Base-by-base conservation (phyloP, 2,113 vertebrate species). In the Arvicanthis niloticus region DNA sequence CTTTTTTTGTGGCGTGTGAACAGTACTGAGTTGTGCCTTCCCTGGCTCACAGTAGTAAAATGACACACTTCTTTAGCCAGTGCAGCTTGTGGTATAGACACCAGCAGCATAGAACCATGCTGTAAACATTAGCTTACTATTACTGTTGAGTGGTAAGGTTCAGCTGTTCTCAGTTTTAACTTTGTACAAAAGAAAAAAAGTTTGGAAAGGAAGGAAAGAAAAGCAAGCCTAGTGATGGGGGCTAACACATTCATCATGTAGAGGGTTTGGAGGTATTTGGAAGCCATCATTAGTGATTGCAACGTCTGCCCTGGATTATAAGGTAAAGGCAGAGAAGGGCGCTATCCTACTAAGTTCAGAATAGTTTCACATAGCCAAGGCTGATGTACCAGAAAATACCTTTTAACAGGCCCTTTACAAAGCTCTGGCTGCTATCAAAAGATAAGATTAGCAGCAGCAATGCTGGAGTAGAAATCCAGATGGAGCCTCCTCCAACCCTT, bases 241-340 rank as follows among this genome's bases (percentile, higher is more conserved):
- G 2, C 26, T 31, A 7, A 51, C 1, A 16, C 0, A 22, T 56
- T 21, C 17, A 88, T 21, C 17, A 88, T 51, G 29, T 40, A n/a
- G 51, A 96, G 16, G 48, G 24, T 34, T 72, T 86, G 45, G 65
- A 84, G 89, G 56, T 51, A 16, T 76, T 4, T 72, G 53, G 56
- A 7, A 29, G 3, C 86, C 10, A 21, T 60, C 65, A 21, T 22
- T 22, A 10, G 22, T 48, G 22, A 21, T 88, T 1, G 37, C 11
- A 88, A 5, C 73, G 29, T 93, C n/a, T 88, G 56, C 96, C 60
- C 86, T 96, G 67, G 24, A 91, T 72, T 65, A 45, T 72, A 92
- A 42, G n/a, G 51, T 42, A 21, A 65, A 93, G 73, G 53, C 70
- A 77, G 81, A 89, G 86, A 89, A 78, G 34, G 42, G 67, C 89